Percentiles rank a stretch among this genome's conserved stretches.
These are phyloP conservation scores for Mimumesa dahlbomi DNA, from an alignment of 2,888 invertebrate genomes.

Conservation along the genomic window DNA sequence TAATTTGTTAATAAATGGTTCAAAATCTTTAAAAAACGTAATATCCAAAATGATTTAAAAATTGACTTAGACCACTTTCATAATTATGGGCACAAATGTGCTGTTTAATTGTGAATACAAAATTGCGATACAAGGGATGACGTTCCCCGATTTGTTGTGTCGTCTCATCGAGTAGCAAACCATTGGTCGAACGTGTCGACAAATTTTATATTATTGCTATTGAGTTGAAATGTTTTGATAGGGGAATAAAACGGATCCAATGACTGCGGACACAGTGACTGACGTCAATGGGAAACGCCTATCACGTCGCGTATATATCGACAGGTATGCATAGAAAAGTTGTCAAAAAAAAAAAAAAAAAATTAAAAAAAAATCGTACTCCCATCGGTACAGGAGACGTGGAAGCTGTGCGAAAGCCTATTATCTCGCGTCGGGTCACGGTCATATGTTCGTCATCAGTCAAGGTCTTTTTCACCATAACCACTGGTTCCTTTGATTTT, in stretches of 20 bases:
- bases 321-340: slow-evolving; percentile 23
- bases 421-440: slow-evolving; percentile 30
- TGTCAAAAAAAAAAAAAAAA: slow-evolving; percentile 23
- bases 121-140: neutral
- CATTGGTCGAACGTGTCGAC: neutral
- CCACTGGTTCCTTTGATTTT: too few species aligned
- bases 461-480: slow-evolving; percentile 22
- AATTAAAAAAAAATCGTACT: neutral
- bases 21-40: too few species aligned
- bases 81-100: too few species aligned
- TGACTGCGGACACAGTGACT: slow-evolving; percentile 16
- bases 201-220: slow-evolving; percentile 18
- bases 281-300: slow-evolving; percentile 32
- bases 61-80: too few species aligned
- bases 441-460: slow-evolving; percentile 10
- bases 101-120: too few species aligned
- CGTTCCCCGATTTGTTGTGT: neutral
- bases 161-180: slow-evolving; percentile 8
- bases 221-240: slow-evolving; percentile 19
- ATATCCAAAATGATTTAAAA: too few species aligned
- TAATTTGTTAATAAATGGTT: too few species aligned
- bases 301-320: neutral
- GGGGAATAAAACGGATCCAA: slow-evolving; percentile 15
- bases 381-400: slow-evolving; percentile 18
- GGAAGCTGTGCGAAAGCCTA: slow-evolving; percentile 18